Conservation (phyloP, 2,113 vertebrate species). For the Trogon surrucura region DNA sequence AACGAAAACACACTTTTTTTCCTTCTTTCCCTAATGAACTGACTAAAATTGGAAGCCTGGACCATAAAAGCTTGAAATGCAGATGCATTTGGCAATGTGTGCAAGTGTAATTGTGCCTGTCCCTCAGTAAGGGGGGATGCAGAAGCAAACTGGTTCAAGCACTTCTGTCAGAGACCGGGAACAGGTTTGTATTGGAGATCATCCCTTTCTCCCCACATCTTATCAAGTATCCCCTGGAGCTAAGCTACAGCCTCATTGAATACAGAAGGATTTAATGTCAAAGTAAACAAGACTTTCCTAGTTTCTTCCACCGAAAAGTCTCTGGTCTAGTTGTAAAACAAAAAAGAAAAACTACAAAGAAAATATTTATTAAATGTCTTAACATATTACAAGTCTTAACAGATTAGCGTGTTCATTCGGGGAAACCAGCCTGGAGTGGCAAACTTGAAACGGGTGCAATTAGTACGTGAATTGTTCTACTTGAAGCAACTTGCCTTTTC, state of each 20-base stretch:
- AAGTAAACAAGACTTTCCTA: slow-evolving; percentile 20
- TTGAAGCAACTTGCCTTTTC: slow-evolving; percentile 64
- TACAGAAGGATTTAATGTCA: neutral
- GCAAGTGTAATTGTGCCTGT: neutral
- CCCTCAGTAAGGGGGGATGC: neutral
- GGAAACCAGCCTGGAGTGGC: slow-evolving; percentile 5
- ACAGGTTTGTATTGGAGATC: neutral
- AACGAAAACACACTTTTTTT: neutral
- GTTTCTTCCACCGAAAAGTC: neutral
- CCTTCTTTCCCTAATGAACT: neutral
- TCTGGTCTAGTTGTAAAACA: slow-evolving; percentile 31
- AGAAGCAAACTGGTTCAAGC: neutral
- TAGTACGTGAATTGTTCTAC: slow-evolving; percentile 52
- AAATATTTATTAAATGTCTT: slow-evolving; percentile 33
- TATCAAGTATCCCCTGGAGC: neutral
- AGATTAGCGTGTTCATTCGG: slow-evolving; percentile 1
- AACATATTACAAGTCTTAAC: slow-evolving; percentile 39
- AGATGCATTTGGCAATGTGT: neutral
- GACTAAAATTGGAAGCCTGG: neutral
- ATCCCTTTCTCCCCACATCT: neutral
- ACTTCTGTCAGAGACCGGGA: neutral
- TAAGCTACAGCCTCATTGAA: neutral
- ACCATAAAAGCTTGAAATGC: neutral
- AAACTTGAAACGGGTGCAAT: slow-evolving; percentile 37
- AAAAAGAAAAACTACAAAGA: neutral